These are phyloP conservation scores for Tarsius wallacei DNA, from an alignment of 2,797 vertebrate genomes.

Conservation along the genomic window DNA sequence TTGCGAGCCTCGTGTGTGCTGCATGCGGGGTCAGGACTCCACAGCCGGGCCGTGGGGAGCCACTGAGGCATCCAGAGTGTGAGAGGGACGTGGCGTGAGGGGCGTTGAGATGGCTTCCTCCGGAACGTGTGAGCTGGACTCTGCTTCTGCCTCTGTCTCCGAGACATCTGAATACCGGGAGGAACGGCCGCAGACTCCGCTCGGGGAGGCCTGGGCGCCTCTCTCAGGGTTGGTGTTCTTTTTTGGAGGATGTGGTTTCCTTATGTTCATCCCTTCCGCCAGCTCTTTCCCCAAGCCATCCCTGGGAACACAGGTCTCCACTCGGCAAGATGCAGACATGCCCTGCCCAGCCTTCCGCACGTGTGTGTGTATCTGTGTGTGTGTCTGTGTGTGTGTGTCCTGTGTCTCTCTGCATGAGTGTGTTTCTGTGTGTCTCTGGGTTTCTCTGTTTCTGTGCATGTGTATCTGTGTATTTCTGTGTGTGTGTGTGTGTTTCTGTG, in stretches of 20 bases:
- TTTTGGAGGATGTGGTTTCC: background rate
- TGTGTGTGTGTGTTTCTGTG: too few relatives aligned
- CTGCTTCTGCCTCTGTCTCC: background rate
- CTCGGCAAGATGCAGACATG: too few relatives aligned
- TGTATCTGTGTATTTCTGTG: too few relatives aligned
- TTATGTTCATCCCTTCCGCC: background rate
- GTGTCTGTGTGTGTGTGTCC: too few relatives aligned
- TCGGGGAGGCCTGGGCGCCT: background rate
- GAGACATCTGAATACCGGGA: background rate
- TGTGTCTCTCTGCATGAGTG: too few relatives aligned
- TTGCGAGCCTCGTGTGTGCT: fast-evolving
- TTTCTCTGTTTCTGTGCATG: too few relatives aligned
- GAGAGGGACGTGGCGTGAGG: background rate
- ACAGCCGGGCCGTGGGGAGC: background rate
- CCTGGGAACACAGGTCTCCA: background rate
- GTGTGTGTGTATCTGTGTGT: too few relatives aligned
- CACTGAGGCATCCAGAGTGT: background rate
- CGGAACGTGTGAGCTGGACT: background rate
- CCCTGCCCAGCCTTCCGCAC: background rate
- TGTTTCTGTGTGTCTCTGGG: too few relatives aligned
- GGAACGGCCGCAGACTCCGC: background rate
- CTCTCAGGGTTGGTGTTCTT: background rate
- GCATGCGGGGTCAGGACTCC: background rate
- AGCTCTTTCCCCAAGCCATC: background rate
- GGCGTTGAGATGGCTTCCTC: background rate